A percentile compares a stretch with the other conserved stretches of the same genome.
phyloP scores from a whole-genome alignment of 2,888 invertebrate genomes.

The Pasiphila rectangulata region DNA sequence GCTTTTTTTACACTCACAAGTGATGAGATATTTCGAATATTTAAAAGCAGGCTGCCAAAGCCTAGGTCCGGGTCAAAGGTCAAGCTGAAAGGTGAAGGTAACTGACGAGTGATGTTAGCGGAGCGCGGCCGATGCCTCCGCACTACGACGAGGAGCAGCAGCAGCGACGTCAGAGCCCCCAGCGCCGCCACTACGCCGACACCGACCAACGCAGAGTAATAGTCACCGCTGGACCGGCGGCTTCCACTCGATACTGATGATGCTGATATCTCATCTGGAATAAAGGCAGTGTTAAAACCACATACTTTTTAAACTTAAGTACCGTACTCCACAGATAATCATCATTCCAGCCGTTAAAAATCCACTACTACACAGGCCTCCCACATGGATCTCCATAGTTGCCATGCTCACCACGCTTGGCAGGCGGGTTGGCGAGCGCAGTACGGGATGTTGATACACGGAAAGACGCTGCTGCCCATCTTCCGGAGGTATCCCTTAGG shows the following conservation, averaged over 20 bases:
- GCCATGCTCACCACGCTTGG: no score
- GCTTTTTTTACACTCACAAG: no score
- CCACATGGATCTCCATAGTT: no score
- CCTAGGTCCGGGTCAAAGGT: slow-evolving; percentile 1
- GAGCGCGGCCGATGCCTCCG: slow-evolving; percentile 82
- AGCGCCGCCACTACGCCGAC: slow-evolving; percentile 93
- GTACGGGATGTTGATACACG: no score
- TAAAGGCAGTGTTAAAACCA: not conserved
- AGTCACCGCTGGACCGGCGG: slow-evolving; percentile 81
- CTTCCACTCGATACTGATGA: slow-evolving; percentile 72
- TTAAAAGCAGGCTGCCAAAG: no score
- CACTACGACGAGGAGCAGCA: slow-evolving; percentile 89
- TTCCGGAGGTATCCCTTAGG: no score
- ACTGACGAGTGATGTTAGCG: slow-evolving; percentile 71
- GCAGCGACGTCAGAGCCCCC: slow-evolving; percentile 89
- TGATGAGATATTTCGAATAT: no score
- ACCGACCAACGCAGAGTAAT: slow-evolving; percentile 93
- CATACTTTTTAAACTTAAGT: not conserved
- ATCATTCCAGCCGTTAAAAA: no score
- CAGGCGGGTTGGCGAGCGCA: no score
- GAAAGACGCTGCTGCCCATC: no score
- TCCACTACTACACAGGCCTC: no score
- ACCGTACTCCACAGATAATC: not conserved
- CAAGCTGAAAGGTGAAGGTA: not conserved
- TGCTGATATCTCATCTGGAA: slow-evolving; percentile 66